Conservation (phyloP, 1,140 invertebrate genomes). For the Chrysoperla carnea region DNA sequence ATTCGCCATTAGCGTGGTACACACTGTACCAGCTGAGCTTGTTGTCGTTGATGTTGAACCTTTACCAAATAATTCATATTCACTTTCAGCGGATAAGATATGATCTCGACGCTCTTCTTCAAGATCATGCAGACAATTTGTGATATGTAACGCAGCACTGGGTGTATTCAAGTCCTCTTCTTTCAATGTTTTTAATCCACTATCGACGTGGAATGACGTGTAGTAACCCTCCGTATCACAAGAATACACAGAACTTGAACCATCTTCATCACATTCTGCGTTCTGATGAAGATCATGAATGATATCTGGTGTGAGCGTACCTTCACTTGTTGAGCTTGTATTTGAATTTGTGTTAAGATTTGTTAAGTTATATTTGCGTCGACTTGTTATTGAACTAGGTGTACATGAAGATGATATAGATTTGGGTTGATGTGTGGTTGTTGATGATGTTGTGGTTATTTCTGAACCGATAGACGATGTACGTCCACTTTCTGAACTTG, state of each 20-base stretch:
- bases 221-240: constrained; percentile 95
- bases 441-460: constrained; percentile 34
- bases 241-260: constrained; percentile 84
- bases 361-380: constrained; percentile 29
- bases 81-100: constrained; percentile 45
- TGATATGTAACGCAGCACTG: constrained; percentile 30
- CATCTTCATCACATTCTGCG: constrained; percentile 46
- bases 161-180: constrained; percentile 52
- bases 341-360: constrained; percentile 52
- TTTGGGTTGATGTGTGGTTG: constrained; percentile 48
- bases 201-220: constrained; percentile 92
- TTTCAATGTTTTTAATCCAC: constrained; percentile 69
- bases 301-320: constrained; percentile 67
- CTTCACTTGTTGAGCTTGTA: constrained; percentile 67
- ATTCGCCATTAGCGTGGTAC: constrained; percentile 52
- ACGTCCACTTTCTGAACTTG: constrained; percentile 72
- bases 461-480: constrained; percentile 59
- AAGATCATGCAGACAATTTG: constrained; percentile 29
- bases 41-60: constrained; percentile 78
- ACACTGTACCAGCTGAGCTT: constrained; percentile 76
- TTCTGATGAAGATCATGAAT: constrained; percentile 37
- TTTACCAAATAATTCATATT: constrained; percentile 76
- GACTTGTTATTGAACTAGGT: constrained; percentile 47
- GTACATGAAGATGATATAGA: constrained; percentile 44
- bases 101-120: constrained; percentile 7